Base-by-base conservation (phyloP, 1,140 invertebrate species). In the Zaprionus ornatus region DNA sequence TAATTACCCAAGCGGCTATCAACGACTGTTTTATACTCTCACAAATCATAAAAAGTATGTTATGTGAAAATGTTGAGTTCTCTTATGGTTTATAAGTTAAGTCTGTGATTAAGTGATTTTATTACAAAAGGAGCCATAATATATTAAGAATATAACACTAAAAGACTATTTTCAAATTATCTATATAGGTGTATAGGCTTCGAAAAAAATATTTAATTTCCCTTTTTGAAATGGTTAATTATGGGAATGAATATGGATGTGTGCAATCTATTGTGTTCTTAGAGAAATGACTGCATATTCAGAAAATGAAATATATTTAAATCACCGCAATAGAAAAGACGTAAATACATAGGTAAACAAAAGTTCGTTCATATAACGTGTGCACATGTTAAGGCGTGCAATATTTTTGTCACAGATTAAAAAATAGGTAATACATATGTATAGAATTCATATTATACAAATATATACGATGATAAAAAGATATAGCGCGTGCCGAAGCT, bases 331-430 rank as follows among this genome's bases (percentile, higher is more conserved):
- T 27, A 55, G 25, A 55, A 55, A 55, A 55, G 15, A 55, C 21
- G 52, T 55, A 55, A 55, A 55, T 50, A 55, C 29, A 55, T 50
- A 50, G 45, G 45, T 50, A 50, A 50, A 50, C 19, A 55, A 55
- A 55, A 55, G 52, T 29, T 23, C 25, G 52, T 55, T 25, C 52
- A 55, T 55, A 55, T 27, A 55, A 55, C 25, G 52, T 50, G 45
- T 50, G 45, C 45, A 50, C 21, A 50, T 23, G 19, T 50, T 50
- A 50, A 50, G 9, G 45, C 45, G 45, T 50, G 45, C 45, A 50
- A 50, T 50, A 50, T 50, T 50, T 50, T 50, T 50, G 45, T 50
- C 45, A 50, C 45, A 50, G 45, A 50, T 50, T 50, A 23, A 50
- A 50, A 50, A 50, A 50, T 50, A 50, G 19, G 45, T 50, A 50